Conservation (phyloP, 2,113 vertebrate genomes). For the Abramis brama region DNA sequence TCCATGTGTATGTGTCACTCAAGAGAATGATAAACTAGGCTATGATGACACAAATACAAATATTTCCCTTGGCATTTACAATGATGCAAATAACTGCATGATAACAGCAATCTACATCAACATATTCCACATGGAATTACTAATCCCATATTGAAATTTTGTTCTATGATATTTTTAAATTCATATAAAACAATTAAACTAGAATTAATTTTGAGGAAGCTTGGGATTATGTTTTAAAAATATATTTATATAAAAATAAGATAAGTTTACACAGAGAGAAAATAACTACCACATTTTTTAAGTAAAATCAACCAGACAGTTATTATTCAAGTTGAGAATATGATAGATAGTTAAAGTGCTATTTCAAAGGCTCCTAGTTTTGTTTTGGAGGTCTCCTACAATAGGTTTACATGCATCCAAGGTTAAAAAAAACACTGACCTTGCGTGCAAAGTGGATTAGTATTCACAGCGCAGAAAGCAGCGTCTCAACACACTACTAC, state of each 20-base stretch:
- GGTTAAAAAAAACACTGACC: too few relatives aligned
- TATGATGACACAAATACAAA: neutral
- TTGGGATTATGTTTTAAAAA: too few relatives aligned
- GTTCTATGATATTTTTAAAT: neutral
- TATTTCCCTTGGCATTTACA: too few relatives aligned
- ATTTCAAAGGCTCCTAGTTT: too few relatives aligned
- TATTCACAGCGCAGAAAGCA: too few relatives aligned
- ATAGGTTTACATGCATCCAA: too few relatives aligned
- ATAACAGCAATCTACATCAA: neutral
- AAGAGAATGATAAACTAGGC: neutral
- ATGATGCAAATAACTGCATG: neutral
- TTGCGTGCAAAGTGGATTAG: too few relatives aligned
- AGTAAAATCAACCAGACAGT: neutral
- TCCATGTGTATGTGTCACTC: neutral
- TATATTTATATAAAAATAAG: too few relatives aligned
- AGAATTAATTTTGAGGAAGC: neutral
- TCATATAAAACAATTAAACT: neutral
- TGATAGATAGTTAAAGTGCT: neutral
- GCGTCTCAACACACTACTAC: too few relatives aligned
- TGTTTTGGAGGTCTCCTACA: too few relatives aligned
- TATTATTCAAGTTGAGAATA: neutral
- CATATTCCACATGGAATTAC: neutral
- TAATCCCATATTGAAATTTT: too few relatives aligned
- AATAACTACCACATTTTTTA: neutral
- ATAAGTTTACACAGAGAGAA: neutral